Percentiles rank a stretch among this genome's conserved stretches.
phyloP scores from a whole-genome alignment of 2,797 vertebrate species.

The Leptatherina wallacei region DNA sequence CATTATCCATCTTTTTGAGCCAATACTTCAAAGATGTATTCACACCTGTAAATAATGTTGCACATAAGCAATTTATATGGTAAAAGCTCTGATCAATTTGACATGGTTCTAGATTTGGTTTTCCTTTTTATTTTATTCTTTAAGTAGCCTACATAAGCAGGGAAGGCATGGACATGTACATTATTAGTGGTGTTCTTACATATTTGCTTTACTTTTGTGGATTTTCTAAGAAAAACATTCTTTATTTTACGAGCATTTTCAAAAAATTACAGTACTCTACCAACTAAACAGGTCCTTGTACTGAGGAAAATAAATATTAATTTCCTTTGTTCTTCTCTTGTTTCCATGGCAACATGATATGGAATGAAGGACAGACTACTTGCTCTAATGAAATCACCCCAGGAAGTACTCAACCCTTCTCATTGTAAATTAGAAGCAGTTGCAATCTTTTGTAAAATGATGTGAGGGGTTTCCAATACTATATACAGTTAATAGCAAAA shows the following conservation, averaged over 20 bases:
- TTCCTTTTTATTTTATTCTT: neutral
- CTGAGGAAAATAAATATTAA: conserved; percentile 69
- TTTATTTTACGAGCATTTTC: conserved; percentile 10
- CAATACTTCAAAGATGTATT: neutral
- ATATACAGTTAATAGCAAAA: neutral
- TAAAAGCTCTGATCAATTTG: too few species aligned
- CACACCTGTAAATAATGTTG: too few species aligned
- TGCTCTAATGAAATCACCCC: conserved; percentile 76
- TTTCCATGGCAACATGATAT: conserved; percentile 85
- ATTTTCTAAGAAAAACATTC: neutral
- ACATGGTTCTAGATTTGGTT: neutral
- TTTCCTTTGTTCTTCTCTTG: conserved; percentile 76
- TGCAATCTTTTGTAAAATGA: neutral
- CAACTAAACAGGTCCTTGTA: conserved; percentile 47
- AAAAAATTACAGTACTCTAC: conserved; percentile 38
- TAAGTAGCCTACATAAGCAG: too few species aligned
- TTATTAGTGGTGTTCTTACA: neutral
- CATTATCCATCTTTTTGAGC: neutral
- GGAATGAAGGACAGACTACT: conserved; percentile 75
- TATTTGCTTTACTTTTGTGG: conserved; percentile 6
- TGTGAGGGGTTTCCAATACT: neutral
- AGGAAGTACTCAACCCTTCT: conserved; percentile 49
- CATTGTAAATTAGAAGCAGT: neutral
- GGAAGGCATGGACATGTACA: too few species aligned
- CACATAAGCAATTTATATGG: neutral